phyloP scores from a whole-genome alignment of 2,113 vertebrate species.

The Bagarius yarrelli region DNA sequence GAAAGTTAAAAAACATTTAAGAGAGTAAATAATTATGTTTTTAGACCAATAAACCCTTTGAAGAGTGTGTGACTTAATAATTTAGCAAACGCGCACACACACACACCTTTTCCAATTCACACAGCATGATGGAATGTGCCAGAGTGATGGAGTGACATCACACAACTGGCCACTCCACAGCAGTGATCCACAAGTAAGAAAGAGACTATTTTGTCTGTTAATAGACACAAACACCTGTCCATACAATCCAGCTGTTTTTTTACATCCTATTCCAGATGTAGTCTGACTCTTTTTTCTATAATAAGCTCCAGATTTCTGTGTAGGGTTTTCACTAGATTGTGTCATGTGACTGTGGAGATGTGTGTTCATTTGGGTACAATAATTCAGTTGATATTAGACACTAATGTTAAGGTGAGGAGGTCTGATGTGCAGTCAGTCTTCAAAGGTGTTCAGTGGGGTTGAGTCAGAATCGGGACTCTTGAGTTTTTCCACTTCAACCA shows the following conservation, averaged over 20 bases:
- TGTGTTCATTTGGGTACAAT: not conserved
- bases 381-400: not conserved
- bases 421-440: not conserved
- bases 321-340: not conserved
- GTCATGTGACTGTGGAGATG: not conserved
- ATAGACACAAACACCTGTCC: not conserved
- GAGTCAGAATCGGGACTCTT: not conserved
- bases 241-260: not conserved
- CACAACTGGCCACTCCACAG: slow-evolving; percentile 61
- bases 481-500: not conserved
- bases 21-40: not conserved
- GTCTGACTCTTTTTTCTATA: not conserved
- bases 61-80: not conserved
- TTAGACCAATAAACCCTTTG: not conserved
- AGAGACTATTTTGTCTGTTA: not conserved
- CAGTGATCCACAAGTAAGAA: slow-evolving; percentile 45
- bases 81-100: not conserved
- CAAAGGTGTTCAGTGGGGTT: not conserved
- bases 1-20: not conserved
- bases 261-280: not conserved
- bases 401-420: not conserved
- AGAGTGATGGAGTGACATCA: slow-evolving; percentile 71
- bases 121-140: slow-evolving; percentile 60
- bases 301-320: not conserved
- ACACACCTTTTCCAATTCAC: slow-evolving; percentile 42